A percentile compares a stretch with the other conserved stretches of the same genome.
Conservation (phyloP, 2,888 invertebrate species). For the Eristalis pertinax region DNA sequence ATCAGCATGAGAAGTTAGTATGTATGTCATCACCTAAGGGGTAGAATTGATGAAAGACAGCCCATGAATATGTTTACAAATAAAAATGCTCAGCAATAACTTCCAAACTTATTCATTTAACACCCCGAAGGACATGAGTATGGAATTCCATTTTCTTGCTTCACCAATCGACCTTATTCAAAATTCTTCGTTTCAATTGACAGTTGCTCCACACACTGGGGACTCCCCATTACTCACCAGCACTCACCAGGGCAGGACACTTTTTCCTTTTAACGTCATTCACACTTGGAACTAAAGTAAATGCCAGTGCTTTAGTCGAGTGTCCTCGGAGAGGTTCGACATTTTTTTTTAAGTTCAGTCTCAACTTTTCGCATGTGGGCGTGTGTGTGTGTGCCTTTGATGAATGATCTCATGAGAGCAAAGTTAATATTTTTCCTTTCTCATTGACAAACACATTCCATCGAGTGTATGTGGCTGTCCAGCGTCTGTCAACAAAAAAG, state of each 20-base stretch:
- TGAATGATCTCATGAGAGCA: slow-evolving; percentile 58
- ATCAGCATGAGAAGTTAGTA: too few species aligned
- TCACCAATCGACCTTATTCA: background rate
- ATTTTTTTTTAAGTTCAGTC: slow-evolving; percentile 13
- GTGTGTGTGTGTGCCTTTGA: slow-evolving; percentile 36
- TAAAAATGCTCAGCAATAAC: too few species aligned
- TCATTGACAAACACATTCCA: slow-evolving; percentile 31
- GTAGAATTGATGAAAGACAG: too few species aligned
- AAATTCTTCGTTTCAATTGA: background rate
- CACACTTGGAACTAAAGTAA: slow-evolving; percentile 28
- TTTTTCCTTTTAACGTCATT: slow-evolving; percentile 38
- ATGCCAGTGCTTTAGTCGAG: slow-evolving; percentile 35
- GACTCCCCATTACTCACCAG: background rate
- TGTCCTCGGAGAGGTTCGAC: slow-evolving; percentile 49
- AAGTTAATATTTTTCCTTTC: slow-evolving; percentile 52
- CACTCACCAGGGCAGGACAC: background rate
- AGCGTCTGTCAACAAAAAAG: slow-evolving; percentile 7
- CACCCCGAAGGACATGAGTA: too few species aligned
- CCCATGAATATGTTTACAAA: too few species aligned
- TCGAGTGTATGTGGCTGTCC: slow-evolving; percentile 28
- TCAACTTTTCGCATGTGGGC: slow-evolving; percentile 20
- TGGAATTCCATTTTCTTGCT: background rate
- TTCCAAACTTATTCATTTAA: too few species aligned
- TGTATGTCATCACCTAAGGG: too few species aligned
- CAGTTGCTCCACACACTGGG: slow-evolving; percentile 9